A percentile compares a stretch with the other conserved stretches of the same genome.
phyloP scores from a whole-genome alignment of 2,113 vertebrate species.

The Sturnira hondurensis region DNA sequence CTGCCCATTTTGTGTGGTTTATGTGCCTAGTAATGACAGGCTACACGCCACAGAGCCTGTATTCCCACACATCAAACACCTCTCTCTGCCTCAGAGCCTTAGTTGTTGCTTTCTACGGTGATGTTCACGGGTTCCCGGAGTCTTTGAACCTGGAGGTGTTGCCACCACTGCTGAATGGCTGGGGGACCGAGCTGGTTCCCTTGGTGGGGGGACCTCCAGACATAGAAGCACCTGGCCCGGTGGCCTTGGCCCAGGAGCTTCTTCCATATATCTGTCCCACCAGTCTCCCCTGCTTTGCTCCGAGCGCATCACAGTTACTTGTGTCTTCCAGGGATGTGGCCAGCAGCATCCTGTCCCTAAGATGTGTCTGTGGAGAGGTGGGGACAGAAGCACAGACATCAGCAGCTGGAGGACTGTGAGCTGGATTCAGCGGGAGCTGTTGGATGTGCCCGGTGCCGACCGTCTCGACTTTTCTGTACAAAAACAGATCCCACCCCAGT shows the following conservation, averaged over 20 bases:
- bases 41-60: background rate
- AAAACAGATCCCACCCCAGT: background rate
- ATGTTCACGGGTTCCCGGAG: background rate
- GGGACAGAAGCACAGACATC: too few species aligned
- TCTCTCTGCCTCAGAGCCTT: background rate
- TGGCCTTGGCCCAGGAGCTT: background rate
- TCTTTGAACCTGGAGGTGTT: background rate
- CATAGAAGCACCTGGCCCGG: background rate
- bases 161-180: background rate
- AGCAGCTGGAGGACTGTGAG: background rate
- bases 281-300: background rate
- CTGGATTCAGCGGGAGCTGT: background rate
- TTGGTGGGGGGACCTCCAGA: background rate
- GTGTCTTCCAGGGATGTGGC: fast-evolving
- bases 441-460: background rate
- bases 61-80: background rate
- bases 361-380: too few species aligned
- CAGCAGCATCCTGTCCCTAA: background rate
- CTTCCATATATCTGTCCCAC: background rate
- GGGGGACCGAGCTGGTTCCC: background rate
- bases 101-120: background rate
- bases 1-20: background rate
- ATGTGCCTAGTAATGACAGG: background rate
- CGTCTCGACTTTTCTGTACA: background rate
- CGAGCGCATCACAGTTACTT: background rate